phyloP scores from a whole-genome alignment of 2,113 vertebrate species.

The Ptyas mucosa region DNA sequence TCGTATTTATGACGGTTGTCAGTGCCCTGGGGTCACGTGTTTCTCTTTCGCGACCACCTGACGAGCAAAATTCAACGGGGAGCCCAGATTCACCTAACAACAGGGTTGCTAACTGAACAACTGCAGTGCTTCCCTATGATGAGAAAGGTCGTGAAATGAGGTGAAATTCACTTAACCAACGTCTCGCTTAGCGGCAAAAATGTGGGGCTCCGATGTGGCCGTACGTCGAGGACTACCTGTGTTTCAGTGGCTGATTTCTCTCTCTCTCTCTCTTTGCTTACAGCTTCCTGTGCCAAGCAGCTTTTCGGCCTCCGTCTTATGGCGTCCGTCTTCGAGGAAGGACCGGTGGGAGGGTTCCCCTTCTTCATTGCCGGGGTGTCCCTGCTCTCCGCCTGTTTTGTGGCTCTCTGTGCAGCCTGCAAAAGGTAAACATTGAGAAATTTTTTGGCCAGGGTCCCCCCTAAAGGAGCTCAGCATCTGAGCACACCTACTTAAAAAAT shows the following conservation, averaged over 20 bases:
- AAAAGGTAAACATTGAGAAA: neutral
- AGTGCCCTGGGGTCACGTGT: too few relatives aligned
- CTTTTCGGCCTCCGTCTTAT: neutral
- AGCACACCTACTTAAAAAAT: neutral
- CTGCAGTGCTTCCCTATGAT: too few relatives aligned
- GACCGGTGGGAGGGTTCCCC: accelerated
- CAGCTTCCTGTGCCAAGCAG: neutral
- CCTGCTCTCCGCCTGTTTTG: neutral
- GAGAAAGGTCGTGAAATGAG: too few relatives aligned
- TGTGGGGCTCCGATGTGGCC: too few relatives aligned
- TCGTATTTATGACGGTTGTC: too few relatives aligned
- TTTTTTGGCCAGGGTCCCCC: neutral
- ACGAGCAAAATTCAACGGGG: too few relatives aligned
- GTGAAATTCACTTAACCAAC: too few relatives aligned
- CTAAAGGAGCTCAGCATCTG: neutral
- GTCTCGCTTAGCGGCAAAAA: too few relatives aligned
- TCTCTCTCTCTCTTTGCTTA: neutral
- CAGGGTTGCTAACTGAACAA: too few relatives aligned
- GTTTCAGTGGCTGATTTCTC: neutral
- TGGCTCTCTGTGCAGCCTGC: neutral
- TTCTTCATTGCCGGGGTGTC: neutral
- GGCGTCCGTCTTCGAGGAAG: neutral
- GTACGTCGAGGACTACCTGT: neutral
- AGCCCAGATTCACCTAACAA: too few relatives aligned
- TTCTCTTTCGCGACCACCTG: too few relatives aligned